Evolutionary conservation across 2,797 vertebrate genomes (phyloP).

Genomic region (Harpagifer antarcticus): DNA sequence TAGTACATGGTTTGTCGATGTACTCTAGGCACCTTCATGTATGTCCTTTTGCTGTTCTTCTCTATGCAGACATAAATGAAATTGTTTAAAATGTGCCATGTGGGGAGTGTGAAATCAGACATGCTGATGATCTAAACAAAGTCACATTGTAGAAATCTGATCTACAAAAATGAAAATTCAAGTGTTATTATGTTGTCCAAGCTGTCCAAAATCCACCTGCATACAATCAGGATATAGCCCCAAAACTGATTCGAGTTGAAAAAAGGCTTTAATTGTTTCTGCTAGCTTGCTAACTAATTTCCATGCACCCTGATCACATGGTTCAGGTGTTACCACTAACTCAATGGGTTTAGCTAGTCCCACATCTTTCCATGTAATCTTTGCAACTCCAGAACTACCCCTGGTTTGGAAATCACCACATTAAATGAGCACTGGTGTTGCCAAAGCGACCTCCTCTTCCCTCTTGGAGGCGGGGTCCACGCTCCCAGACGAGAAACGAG

Average conservation of each 20-base stretch:
- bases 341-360: too few species aligned
- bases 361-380: not conserved
- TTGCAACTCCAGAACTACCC: not conserved
- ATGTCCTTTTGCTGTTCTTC: not conserved
- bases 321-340: not conserved
- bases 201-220: too few species aligned
- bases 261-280: too few species aligned
- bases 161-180: too few species aligned
- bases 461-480: slow-evolving; percentile 40
- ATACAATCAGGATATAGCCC: too few species aligned
- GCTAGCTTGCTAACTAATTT: not conserved
- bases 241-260: too few species aligned
- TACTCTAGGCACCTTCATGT: not conserved
- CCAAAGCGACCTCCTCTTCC: slow-evolving; percentile 49
- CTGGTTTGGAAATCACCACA: not conserved
- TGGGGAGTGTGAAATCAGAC: too few species aligned
- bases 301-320: not conserved
- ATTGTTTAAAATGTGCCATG: too few species aligned
- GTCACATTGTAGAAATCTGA: too few species aligned
- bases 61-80: too few species aligned
- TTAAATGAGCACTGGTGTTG: slow-evolving; percentile 23
- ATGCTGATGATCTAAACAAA: too few species aligned
- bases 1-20: not conserved
- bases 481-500: slow-evolving; percentile 78
- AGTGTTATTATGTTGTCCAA: too few species aligned